Percentiles rank a stretch among this genome's conserved stretches.
phyloP scores from a whole-genome alignment of 2,797 vertebrate genomes.

The Avahi laniger region DNA sequence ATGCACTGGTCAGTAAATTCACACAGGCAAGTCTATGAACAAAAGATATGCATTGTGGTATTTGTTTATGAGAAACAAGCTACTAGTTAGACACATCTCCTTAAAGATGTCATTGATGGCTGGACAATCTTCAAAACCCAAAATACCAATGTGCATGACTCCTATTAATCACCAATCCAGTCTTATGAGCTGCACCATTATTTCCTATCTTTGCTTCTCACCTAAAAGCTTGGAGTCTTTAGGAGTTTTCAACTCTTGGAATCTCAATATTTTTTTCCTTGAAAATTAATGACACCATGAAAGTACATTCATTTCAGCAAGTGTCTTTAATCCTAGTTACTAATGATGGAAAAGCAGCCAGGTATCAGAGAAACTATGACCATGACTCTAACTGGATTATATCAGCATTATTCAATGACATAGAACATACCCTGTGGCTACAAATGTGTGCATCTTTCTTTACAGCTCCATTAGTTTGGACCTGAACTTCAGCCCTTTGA shows the following conservation, averaged over 20 bases:
- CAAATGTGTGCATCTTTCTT: neutral
- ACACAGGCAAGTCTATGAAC: neutral
- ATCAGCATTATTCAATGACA: conserved; percentile 7
- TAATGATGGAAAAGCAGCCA: conserved; percentile 31
- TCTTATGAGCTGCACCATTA: neutral
- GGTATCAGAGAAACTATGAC: conserved; percentile 3
- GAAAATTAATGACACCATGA: neutral
- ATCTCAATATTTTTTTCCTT: neutral
- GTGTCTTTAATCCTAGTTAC: conserved; percentile 34
- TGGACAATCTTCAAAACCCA: neutral
- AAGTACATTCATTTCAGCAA: neutral
- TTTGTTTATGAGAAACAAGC: neutral
- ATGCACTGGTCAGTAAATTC: neutral
- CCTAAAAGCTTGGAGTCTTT: neutral
- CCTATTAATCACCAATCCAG: neutral
- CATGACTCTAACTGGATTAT: conserved; percentile 29
- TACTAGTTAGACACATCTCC: neutral
- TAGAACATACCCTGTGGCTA: neutral
- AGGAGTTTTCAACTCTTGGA: neutral
- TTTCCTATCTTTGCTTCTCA: neutral
- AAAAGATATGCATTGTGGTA: neutral
- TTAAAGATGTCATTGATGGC: neutral
- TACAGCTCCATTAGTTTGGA: conserved; percentile 26
- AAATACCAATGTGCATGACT: neutral
- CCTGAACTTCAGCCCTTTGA: conserved; percentile 35